These are phyloP conservation scores for Lithophane leautieri DNA, from an alignment of 2,888 invertebrate genomes.

Conservation along the genomic window DNA sequence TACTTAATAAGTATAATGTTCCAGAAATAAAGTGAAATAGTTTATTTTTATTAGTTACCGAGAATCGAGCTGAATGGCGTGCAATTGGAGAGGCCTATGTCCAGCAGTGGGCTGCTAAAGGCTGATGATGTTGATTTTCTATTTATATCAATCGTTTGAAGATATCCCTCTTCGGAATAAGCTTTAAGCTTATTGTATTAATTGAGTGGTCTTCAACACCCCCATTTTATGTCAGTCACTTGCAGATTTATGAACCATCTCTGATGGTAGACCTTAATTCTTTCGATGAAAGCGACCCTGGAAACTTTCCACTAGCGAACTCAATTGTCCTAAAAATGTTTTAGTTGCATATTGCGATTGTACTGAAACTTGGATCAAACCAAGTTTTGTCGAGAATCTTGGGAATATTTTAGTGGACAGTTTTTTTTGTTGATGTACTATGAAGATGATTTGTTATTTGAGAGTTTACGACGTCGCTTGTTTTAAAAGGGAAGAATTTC, in stretches of 20 bases:
- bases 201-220: background rate
- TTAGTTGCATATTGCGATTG: conserved; percentile 10
- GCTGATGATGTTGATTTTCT: no score
- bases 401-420: background rate
- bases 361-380: background rate
- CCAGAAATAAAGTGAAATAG: no score
- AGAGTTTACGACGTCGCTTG: background rate
- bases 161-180: background rate
- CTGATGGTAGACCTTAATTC: background rate
- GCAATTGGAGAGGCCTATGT: no score
- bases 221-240: background rate
- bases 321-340: conserved; percentile 13
- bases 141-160: no score
- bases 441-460: background rate
- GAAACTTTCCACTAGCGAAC: conserved; percentile 9
- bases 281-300: conserved; percentile 5
- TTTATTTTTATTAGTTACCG: no score
- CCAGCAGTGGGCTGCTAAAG: no score
- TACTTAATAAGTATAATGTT: no score
- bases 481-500: background rate
- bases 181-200: background rate
- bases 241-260: background rate
- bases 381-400: background rate
- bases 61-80: no score
- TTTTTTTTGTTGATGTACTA: background rate